phyloP scores from a whole-genome alignment of 2,888 invertebrate species.

The Autographa pulchrina region DNA sequence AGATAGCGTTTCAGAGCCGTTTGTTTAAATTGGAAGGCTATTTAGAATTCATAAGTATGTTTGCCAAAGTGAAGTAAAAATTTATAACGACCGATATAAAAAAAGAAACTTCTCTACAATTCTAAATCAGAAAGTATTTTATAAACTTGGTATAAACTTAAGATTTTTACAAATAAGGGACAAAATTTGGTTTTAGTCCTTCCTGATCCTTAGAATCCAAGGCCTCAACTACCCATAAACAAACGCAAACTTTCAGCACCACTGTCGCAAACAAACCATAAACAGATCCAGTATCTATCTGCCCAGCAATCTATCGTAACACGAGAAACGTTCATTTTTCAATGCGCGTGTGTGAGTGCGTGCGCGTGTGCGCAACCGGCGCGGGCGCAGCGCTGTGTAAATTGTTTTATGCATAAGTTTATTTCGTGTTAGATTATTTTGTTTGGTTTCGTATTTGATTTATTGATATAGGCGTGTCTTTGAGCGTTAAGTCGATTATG shows the following conservation, averaged over 20 bases:
- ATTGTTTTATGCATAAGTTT: conserved; percentile 51
- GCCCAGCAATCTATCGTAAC: conserved; percentile 69
- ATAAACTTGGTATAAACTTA: no score
- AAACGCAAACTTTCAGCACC: conserved; percentile 57
- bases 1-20: no score
- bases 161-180: no score
- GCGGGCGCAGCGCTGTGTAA: conserved; percentile 50
- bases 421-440: conserved; percentile 31
- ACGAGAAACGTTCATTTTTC: conserved; percentile 68
- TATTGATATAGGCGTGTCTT: conserved; percentile 22
- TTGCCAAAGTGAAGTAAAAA: no score
- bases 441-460: conserved; percentile 26
- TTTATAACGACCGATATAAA: no score
- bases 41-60: no score
- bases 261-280: conserved; percentile 62
- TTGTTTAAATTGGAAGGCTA: no score
- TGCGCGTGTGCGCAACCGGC: conserved; percentile 29
- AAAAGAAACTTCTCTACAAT: no score
- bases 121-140: no score
- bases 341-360: conserved; percentile 43
- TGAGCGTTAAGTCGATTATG: conserved; percentile 9
- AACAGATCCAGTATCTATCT: conserved; percentile 64
- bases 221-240: neutral
- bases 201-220: neutral
- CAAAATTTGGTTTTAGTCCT: no score